These are phyloP conservation scores for Odobenus rosmarus DNA, from an alignment of 2,113 vertebrate species.

Conservation along the genomic window DNA sequence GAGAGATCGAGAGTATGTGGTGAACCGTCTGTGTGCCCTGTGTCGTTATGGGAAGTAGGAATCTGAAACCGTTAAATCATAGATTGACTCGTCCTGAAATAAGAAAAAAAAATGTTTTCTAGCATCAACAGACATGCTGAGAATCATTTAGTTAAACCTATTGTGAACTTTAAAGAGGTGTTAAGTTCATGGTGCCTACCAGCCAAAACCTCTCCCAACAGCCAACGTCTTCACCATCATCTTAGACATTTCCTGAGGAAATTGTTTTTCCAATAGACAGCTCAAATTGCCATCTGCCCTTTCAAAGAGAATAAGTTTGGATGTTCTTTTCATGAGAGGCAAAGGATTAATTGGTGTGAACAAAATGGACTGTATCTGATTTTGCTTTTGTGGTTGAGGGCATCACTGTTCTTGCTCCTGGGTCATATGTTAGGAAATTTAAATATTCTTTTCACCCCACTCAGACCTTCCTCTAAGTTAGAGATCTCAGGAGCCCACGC, in stretches of 20 bases:
- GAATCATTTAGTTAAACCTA: neutral
- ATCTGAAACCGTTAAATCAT: neutral
- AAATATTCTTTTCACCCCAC: neutral
- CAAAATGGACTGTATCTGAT: fast-evolving
- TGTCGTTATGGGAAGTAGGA: neutral
- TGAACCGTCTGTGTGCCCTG: neutral
- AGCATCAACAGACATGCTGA: neutral
- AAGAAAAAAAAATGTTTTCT: neutral
- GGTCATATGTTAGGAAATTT: neutral
- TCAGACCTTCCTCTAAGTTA: neutral
- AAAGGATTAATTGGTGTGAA: neutral
- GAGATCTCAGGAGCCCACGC: fast-evolving
- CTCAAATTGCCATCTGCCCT: neutral
- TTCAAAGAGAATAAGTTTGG: neutral
- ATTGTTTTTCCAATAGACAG: neutral
- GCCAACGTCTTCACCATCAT: neutral
- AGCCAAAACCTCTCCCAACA: neutral
- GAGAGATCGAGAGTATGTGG: neutral
- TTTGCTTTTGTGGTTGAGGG: neutral
- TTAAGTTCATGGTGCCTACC: neutral
- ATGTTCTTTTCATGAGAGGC: neutral
- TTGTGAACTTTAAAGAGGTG: neutral
- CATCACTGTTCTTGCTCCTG: neutral
- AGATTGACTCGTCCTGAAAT: neutral
- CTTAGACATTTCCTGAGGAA: neutral